A percentile compares a stretch with the other conserved stretches of the same genome.
phyloP scores from a whole-genome alignment of 2,888 invertebrate genomes.

The Trachelus stipa region DNA sequence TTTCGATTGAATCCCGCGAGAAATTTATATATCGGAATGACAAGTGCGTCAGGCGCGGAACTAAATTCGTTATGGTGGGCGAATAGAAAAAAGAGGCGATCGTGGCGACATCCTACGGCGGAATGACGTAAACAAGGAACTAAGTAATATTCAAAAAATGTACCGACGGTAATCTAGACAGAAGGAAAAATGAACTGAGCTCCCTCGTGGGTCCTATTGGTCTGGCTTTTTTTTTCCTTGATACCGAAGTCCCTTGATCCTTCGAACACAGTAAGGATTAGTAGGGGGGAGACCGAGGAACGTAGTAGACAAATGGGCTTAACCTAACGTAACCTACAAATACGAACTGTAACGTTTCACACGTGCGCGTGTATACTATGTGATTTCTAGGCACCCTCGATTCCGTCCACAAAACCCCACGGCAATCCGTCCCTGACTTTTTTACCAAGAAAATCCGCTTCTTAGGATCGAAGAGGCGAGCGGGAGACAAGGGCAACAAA shows the following conservation, averaged over 20 bases:
- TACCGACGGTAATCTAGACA: not conserved
- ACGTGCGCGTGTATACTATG: not conserved
- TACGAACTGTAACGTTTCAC: not conserved
- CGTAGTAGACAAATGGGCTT: too few species aligned
- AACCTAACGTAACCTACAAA: too few species aligned
- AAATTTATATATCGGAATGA: not conserved
- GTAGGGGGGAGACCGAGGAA: not conserved
- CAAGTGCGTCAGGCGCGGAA: not conserved
- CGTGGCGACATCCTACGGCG: not conserved
- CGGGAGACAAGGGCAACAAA: not conserved
- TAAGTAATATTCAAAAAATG: not conserved
- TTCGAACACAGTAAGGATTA: not conserved
- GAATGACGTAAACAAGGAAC: not conserved
- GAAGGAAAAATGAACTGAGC: not conserved
- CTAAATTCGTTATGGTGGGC: not conserved
- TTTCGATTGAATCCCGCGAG: not conserved
- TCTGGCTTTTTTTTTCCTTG: not conserved
- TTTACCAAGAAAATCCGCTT: not conserved
- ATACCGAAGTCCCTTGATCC: not conserved
- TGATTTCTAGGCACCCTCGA: too few species aligned
- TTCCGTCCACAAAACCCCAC: not conserved
- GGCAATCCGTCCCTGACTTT: not conserved
- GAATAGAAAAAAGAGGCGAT: not conserved
- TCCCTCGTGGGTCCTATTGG: not conserved
- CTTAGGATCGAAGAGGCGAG: not conserved